Evolutionary conservation across 2,888 invertebrate species (phyloP).

Genomic region (Gibbula magus): DNA sequence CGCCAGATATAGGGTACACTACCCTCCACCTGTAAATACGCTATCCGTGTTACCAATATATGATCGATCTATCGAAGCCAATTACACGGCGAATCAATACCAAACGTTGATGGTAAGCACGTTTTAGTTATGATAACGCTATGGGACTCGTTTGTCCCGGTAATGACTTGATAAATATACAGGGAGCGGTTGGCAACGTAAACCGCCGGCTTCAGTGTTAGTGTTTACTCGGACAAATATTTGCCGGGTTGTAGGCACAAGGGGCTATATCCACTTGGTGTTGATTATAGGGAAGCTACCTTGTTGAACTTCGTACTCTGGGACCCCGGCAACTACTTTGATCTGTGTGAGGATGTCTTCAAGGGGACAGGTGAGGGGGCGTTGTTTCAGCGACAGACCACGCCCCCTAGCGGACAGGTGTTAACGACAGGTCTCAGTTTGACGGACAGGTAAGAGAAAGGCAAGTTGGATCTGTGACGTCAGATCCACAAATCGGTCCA

Average conservation of each 20-base stretch:
- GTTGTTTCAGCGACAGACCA: not conserved
- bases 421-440: not conserved
- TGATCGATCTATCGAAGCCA: conserved; percentile 26
- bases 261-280: conserved; percentile 17
- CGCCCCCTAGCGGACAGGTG: conserved; percentile 7
- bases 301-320: conserved; percentile 16
- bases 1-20: not conserved
- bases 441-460: not conserved
- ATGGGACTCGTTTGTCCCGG: conserved; percentile 11
- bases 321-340: conserved; percentile 10
- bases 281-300: conserved; percentile 14
- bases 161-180: conserved; percentile 31
- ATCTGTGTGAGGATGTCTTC: not conserved
- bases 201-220: conserved; percentile 13
- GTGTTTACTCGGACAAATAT: conserved; percentile 25
- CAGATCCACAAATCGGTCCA: no score
- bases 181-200: conserved; percentile 19
- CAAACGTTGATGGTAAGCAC: not conserved
- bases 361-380: conserved; percentile 18
- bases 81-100: conserved; percentile 19
- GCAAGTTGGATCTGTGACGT: no score
- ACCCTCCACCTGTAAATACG: not conserved
- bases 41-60: not conserved
- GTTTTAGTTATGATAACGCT: conserved; percentile 12
- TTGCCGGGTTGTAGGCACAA: conserved; percentile 20